Evolutionary conservation across 2,888 invertebrate genomes (phyloP).

Genomic region (Shargacucullia verbasci): DNA sequence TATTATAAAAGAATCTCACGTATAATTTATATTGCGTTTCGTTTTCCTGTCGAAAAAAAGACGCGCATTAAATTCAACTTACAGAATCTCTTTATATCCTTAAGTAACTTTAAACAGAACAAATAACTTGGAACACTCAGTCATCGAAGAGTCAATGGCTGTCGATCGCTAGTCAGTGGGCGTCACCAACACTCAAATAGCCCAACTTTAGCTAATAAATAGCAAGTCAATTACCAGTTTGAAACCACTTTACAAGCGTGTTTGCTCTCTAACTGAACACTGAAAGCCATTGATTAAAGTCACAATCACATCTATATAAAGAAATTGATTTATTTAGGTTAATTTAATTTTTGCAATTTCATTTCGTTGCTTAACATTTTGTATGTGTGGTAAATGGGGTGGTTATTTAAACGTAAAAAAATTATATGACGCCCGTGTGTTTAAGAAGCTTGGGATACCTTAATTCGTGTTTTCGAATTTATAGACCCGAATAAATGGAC

Average conservation of each 20-base stretch:
- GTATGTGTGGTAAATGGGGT: neutral
- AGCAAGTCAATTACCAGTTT: constrained; percentile 27
- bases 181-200: constrained; percentile 15
- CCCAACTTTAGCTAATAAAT: constrained; percentile 38
- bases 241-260: constrained; percentile 22
- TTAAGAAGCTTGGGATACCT: no score
- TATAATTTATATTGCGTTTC: no score
- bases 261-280: constrained; percentile 9
- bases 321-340: constrained; percentile 17
- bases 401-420: no score
- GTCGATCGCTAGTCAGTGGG: constrained; percentile 15
- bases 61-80: no score
- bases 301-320: constrained; percentile 21
- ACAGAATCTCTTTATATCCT: no score
- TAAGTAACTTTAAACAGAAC: neutral
- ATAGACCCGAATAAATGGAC: no score
- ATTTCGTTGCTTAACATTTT: neutral
- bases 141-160: constrained; percentile 9
- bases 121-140: constrained; percentile 15
- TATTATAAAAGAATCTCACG: no score
- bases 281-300: neutral
- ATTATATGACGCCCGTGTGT: no score
- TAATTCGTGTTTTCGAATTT: no score
- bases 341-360: neutral
- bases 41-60: no score